phyloP scores from a whole-genome alignment of 1,140 invertebrate species.

The Calliphora vicina region DNA sequence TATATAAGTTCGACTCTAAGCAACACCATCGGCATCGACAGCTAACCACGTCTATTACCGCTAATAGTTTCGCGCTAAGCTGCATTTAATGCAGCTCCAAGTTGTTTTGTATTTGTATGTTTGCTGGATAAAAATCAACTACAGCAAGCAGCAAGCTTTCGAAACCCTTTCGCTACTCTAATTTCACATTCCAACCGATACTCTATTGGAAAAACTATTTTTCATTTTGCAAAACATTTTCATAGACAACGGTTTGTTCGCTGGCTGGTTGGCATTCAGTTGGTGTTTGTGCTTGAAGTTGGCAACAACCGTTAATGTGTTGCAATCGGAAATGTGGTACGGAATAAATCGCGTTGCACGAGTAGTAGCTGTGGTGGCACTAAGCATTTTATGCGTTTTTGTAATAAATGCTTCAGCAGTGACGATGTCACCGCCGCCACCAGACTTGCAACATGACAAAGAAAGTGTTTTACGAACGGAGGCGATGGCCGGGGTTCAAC shows the following conservation, averaged over 20 bases:
- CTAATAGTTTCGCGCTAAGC: background rate
- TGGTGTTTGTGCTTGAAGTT: conserved; percentile 32
- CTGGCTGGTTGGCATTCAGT: background rate
- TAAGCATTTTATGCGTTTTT: background rate
- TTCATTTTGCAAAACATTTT: background rate
- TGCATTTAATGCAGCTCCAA: background rate
- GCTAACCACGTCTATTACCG: background rate
- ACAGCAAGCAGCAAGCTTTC: background rate
- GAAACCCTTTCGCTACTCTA: conserved; percentile 2
- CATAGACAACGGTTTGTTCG: background rate
- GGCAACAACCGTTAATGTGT: background rate
- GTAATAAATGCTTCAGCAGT: background rate
- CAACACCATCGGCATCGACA: background rate
- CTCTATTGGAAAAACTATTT: conserved; percentile 21
- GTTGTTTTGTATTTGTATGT: background rate
- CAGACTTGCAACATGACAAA: background rate
- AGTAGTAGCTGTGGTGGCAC: background rate
- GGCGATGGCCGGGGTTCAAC: conserved; percentile 41
- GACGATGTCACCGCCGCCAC: background rate
- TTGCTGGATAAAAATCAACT: background rate
- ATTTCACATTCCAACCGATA: background rate
- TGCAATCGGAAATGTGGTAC: background rate
- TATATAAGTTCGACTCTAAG: background rate
- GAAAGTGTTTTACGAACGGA: background rate
- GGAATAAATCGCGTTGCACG: background rate